These are phyloP conservation scores for Drosophila ficusphila DNA, from an alignment of 1,140 invertebrate species.

Conservation along the genomic window DNA sequence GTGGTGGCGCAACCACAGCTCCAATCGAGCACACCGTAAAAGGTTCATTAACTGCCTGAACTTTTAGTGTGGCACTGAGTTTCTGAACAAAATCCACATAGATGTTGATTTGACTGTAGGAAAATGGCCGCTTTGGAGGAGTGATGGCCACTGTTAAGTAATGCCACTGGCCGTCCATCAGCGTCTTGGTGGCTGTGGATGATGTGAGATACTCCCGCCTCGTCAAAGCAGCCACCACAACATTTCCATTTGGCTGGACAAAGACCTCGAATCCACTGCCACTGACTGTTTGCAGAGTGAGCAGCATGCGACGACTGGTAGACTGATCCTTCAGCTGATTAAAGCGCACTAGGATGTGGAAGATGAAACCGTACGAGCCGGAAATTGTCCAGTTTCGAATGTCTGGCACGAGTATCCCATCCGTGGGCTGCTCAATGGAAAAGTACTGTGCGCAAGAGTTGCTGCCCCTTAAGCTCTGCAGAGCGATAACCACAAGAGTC, in stretches of 20 bases:
- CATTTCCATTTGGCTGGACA: conserved; percentile 85
- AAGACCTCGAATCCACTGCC: conserved; percentile 87
- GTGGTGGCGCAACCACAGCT: conserved; percentile 60
- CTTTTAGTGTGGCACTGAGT: conserved; percentile 86
- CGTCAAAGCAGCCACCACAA: conserved; percentile 86
- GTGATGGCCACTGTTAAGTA: conserved; percentile 86
- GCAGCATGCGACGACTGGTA: conserved; percentile 63
- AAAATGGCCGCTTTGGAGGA: conserved; percentile 87
- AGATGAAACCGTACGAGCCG: conserved; percentile 86
- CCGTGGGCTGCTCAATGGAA: conserved; percentile 85
- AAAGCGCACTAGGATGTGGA: conserved; percentile 87
- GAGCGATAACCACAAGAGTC: conserved; percentile 72
- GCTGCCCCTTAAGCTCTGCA: conserved; percentile 69
- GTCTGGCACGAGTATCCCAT: conserved; percentile 86
- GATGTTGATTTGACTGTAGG: conserved; percentile 87
- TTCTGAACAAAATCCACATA: conserved; percentile 87
- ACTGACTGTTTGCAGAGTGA: conserved; percentile 85
- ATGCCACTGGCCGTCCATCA: conserved; percentile 87
- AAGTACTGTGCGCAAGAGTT: conserved; percentile 83
- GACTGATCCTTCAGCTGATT: conserved; percentile 70
- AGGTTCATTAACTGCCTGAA: conserved; percentile 86
- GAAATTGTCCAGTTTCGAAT: conserved; percentile 86
- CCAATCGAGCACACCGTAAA: conserved; percentile 86
- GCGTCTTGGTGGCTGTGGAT: conserved; percentile 84
- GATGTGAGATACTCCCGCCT: conserved; percentile 87